Conservation (phyloP, 1,140 invertebrate genomes). For the Panagrolaimus sp. region DNA sequence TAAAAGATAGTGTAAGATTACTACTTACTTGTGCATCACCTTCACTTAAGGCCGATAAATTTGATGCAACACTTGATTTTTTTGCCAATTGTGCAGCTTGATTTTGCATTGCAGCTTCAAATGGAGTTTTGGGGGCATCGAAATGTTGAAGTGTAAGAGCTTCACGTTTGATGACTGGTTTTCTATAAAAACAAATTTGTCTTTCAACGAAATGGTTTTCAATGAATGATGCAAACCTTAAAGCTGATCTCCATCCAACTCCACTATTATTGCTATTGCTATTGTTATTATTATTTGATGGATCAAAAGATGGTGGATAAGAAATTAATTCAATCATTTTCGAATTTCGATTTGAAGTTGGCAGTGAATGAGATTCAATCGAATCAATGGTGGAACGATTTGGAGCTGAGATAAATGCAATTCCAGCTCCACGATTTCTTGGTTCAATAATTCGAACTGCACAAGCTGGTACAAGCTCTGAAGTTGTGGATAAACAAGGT, state of each 20-base stretch:
- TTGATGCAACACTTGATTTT: neutral
- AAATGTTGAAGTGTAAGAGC: conserved; percentile 30
- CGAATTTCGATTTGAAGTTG: neutral
- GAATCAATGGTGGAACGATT: neutral
- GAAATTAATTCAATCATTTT: conserved; percentile 5
- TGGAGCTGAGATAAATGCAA: neutral
- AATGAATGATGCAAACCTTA: neutral
- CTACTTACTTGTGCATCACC: neutral
- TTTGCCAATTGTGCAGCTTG: conserved; percentile 45
- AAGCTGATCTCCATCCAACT: neutral
- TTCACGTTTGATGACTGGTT: neutral
- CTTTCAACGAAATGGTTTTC: neutral
- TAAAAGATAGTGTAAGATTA: neutral
- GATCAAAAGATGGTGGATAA: neutral
- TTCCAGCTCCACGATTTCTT: neutral
- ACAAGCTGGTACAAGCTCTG: neutral
- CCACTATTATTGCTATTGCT: neutral
- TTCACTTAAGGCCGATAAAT: neutral
- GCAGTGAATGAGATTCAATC: neutral
- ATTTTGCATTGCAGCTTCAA: conserved; percentile 51
- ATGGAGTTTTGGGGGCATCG: conserved; percentile 51
- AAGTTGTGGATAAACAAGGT: conserved; percentile 12
- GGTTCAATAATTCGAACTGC: conserved; percentile 11
- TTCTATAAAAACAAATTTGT: neutral
- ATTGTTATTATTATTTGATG: neutral